These are phyloP conservation scores for Trichonephila clavata DNA, from an alignment of 1,140 invertebrate species.

Conservation along the genomic window DNA sequence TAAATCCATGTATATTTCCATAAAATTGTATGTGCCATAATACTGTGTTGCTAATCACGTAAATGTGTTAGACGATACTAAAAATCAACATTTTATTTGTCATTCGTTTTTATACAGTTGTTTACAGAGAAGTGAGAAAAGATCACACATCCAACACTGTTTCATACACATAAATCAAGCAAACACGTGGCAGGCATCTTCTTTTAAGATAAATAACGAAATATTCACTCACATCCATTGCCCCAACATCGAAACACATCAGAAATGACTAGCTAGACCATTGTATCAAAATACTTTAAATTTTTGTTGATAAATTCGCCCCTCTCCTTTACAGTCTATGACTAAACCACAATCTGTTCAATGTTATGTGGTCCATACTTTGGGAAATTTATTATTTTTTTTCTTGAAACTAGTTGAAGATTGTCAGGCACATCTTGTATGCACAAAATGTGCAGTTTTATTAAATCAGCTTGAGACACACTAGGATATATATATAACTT, in stretches of 20 bases:
- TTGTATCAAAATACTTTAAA: conserved; percentile 42
- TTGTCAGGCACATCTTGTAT: conserved; percentile 57
- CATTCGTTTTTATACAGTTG: conserved; percentile 39
- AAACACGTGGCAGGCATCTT: background rate
- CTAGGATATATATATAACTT: background rate
- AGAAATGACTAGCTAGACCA: conserved; percentile 57
- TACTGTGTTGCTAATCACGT: too few relatives aligned
- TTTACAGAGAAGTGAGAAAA: conserved; percentile 33
- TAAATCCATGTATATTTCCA: too few relatives aligned
- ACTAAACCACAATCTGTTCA: conserved; percentile 28
- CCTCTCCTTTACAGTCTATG: background rate
- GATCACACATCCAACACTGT: conserved; percentile 25
- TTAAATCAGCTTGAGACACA: background rate
- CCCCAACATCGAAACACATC: background rate
- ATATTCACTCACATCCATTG: background rate
- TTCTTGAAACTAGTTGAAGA: conserved; percentile 16
- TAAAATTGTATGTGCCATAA: too few relatives aligned
- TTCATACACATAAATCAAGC: conserved; percentile 33
- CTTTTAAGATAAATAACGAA: background rate
- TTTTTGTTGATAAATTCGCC: conserved; percentile 46
- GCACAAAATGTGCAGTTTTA: conserved; percentile 40
- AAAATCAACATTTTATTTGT: conserved; percentile 55
- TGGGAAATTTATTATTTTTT: background rate
- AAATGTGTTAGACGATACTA: background rate
- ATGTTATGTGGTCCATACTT: conserved; percentile 55